Evolutionary conservation across 2,113 vertebrate species (phyloP).

Genomic region (Arenaria interpres): DNA sequence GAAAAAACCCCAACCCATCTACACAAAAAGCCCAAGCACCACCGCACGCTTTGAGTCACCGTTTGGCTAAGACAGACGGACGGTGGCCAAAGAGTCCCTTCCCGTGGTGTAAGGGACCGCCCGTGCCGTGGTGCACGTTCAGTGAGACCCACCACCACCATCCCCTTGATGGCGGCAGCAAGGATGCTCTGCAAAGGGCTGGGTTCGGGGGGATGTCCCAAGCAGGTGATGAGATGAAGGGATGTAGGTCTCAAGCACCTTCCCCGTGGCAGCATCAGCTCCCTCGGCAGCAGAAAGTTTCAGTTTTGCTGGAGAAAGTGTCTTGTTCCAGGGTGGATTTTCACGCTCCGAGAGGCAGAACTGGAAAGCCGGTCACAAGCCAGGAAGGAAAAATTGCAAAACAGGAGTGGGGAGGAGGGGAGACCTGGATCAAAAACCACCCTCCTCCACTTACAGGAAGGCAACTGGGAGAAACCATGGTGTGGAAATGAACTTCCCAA

Average conservation of each 20-base stretch:
- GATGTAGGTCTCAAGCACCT: background rate
- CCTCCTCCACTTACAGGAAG: slow-evolving; percentile 31
- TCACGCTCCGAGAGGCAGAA: accelerated
- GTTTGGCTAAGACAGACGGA: accelerated
- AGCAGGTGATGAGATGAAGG: background rate
- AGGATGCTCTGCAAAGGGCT: background rate
- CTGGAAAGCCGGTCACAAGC: background rate
- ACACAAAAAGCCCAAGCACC: background rate
- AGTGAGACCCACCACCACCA: background rate
- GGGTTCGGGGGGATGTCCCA: background rate
- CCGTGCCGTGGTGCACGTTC: background rate
- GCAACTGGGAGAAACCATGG: background rate
- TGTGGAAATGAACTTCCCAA: slow-evolving; percentile 11
- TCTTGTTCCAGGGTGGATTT: background rate
- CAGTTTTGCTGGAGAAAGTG: background rate
- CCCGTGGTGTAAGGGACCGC: background rate
- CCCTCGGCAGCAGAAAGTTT: background rate
- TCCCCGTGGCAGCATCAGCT: background rate
- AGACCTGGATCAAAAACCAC: background rate
- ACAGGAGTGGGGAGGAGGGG: background rate
- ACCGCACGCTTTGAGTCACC: background rate
- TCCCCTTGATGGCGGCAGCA: background rate
- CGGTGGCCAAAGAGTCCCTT: accelerated
- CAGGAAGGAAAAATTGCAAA: background rate
- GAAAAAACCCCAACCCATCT: background rate